Conservation (phyloP, 2,113 vertebrate species). For the Solenodon paradoxus region DNA sequence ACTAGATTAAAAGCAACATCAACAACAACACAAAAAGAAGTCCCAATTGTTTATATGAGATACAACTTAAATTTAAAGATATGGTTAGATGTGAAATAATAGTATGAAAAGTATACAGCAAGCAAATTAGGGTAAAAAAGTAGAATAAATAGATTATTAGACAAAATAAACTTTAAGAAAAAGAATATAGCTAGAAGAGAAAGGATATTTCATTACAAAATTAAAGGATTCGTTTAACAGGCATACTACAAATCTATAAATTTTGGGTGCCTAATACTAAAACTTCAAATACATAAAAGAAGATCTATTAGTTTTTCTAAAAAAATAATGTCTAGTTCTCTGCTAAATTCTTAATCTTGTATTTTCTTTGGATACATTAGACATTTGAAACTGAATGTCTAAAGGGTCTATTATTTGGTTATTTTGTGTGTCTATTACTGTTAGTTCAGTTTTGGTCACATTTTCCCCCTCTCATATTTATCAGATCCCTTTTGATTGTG, state of each 20-base stretch:
- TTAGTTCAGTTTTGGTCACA: neutral
- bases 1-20: neutral
- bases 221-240: neutral
- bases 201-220: neutral
- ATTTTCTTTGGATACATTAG: neutral
- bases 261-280: neutral
- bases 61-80: neutral
- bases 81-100: neutral
- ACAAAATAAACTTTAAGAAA: neutral
- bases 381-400: neutral
- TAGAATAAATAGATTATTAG: neutral
- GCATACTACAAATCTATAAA: neutral
- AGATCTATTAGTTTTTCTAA: neutral
- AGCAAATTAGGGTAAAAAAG: neutral
- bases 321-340: neutral
- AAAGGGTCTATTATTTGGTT: neutral
- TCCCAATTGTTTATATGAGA: neutral
- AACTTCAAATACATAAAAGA: neutral
- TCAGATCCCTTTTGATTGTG: neutral
- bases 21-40: neutral
- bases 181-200: neutral
- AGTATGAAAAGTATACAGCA: neutral
- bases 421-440: neutral
- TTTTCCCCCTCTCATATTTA: neutral
- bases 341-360: neutral